Conservation (phyloP, 2,888 invertebrate genomes). For the Gortyna flavago region DNA sequence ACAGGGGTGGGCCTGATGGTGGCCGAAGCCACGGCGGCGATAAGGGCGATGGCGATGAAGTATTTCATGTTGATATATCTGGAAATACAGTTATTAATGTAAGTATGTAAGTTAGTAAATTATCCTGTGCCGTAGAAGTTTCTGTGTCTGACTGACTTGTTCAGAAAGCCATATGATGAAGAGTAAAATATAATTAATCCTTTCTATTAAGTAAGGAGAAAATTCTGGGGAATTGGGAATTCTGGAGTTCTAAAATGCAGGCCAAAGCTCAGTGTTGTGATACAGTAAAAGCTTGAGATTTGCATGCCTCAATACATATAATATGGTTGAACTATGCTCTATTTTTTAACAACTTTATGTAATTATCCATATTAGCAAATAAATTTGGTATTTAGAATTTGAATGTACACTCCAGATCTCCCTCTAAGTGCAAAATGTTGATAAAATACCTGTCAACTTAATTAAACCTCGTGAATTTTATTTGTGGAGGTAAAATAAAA, state of each 20-base stretch:
- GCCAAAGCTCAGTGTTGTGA: no score
- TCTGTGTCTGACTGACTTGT: background rate
- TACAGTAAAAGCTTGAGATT: no score
- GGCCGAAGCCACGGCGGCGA: slow-evolving; percentile 79
- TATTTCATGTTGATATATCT: slow-evolving; percentile 76
- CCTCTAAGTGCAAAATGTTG: no score
- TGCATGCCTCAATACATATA: no score
- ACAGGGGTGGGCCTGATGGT: slow-evolving; percentile 62
- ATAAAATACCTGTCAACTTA: background rate
- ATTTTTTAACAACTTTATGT: no score
- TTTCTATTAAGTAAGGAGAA: background rate
- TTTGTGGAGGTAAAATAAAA: no score
- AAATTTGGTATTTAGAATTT: no score
- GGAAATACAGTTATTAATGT: background rate
- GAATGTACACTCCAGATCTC: no score
- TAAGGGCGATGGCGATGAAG: slow-evolving; percentile 77
- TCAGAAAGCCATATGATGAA: background rate
- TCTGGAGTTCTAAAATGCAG: no score
- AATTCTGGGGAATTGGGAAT: no score
- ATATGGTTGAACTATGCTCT: no score
- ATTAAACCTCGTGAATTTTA: background rate
- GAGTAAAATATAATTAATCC: background rate
- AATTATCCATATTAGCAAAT: no score
- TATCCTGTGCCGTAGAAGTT: background rate
- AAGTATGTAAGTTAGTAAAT: background rate